These are phyloP conservation scores for Geopemphigus sp. DNA, from an alignment of 1,140 invertebrate genomes.

Conservation along the genomic window DNA sequence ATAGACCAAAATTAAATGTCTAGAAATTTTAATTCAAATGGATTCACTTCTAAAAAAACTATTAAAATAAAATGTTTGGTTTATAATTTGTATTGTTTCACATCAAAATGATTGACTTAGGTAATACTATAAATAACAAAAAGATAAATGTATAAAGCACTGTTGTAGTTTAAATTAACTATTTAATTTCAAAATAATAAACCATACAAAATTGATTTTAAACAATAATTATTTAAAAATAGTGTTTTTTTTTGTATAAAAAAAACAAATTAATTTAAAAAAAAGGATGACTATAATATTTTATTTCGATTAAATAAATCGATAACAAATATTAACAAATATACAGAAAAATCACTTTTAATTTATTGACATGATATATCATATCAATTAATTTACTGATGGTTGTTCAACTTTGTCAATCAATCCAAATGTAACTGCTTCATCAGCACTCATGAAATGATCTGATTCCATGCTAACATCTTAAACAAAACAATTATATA, in stretches of 20 bases:
- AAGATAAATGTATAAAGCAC: background rate
- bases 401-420: constrained; percentile 70
- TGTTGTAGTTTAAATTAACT: background rate
- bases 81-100: too few relatives aligned
- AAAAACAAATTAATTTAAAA: background rate
- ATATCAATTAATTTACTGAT: constrained; percentile 17
- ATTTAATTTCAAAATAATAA: background rate
- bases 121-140: too few relatives aligned
- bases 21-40: background rate
- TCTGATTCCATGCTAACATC: constrained; percentile 89
- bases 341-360: background rate
- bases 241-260: background rate
- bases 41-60: too few relatives aligned
- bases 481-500: constrained; percentile 54
- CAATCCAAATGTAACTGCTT: constrained; percentile 92
- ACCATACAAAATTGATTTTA: background rate
- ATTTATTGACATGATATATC: too few relatives aligned
- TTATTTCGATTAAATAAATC: constrained; percentile 12
- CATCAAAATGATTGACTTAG: too few relatives aligned
- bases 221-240: too few relatives aligned
- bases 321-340: constrained; percentile 1
- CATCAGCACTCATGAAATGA: constrained; percentile 86
- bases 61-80: too few relatives aligned
- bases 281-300: background rate
- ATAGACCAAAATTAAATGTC: constrained; percentile 5